A percentile compares a stretch with the other conserved stretches of the same genome.
phyloP scores from a whole-genome alignment of 1,140 invertebrate genomes.

The Zophobas atratus region DNA sequence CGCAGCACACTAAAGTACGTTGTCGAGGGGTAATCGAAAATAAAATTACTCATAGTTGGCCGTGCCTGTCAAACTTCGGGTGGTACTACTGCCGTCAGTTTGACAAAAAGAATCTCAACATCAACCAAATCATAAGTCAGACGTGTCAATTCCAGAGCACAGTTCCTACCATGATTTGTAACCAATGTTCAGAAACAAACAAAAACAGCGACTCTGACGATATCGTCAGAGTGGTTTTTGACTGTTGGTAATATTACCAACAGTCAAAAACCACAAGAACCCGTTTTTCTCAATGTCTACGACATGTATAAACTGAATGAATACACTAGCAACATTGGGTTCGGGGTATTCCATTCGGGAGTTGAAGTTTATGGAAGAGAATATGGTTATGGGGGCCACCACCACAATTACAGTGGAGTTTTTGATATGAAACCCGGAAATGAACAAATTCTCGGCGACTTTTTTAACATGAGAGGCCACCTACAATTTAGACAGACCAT shows the following conservation, averaged over 20 bases:
- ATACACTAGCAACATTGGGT: constrained; percentile 94
- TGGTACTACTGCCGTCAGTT: no score
- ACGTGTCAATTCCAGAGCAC: background rate
- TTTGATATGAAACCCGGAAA: constrained; percentile 96
- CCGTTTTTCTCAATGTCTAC: constrained; percentile 91
- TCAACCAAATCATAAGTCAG: background rate
- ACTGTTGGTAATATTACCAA: constrained; percentile 70
- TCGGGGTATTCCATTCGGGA: constrained; percentile 98
- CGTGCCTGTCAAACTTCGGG: no score
- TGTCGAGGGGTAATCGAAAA: no score
- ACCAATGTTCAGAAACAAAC: constrained; percentile 69
- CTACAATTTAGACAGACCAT: constrained; percentile 96
- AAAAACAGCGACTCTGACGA: constrained; percentile 78
- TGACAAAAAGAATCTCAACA: no score
- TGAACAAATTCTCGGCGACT: constrained; percentile 94
- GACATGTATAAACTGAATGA: constrained; percentile 96
- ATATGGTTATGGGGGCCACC: constrained; percentile 98
- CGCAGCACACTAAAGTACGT: no score
- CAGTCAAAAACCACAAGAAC: constrained; percentile 82
- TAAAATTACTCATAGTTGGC: no score
- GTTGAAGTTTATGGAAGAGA: constrained; percentile 97
- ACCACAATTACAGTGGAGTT: constrained; percentile 91
- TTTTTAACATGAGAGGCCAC: constrained; percentile 69
- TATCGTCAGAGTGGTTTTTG: constrained; percentile 75
- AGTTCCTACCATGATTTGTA: constrained; percentile 67